Base-by-base conservation (phyloP, 2,888 invertebrate genomes). In the Parascotia fuliginaria region DNA sequence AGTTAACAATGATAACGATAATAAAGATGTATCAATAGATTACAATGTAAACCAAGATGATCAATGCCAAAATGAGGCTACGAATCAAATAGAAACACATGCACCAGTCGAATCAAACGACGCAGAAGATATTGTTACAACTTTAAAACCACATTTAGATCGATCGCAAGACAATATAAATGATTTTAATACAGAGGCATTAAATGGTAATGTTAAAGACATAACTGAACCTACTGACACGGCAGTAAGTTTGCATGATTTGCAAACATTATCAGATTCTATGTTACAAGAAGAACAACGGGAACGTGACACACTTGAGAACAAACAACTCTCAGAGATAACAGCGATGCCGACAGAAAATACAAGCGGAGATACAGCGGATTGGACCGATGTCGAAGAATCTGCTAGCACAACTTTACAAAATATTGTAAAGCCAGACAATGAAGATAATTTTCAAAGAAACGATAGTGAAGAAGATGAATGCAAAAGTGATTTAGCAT, bases 261-360 rank as follows among this genome's bases (percentile, higher is more conserved):
- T 88, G 54, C 85, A 89, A 70, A 70, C 77, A 13, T 72, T 85
- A 59, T 87, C 88, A 3, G 70, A 87, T 68, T 73, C 77, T 12
- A 68, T 87, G 60, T 66, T 88, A 44, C 46, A 59, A 24, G 22
- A 48, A 33, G 55, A 65, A 50, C 56, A 55, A 34, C 27, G 50
- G 24, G 34, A 55, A 72, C 58, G 49, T 59, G 24, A 70, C 38
- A 4, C 51, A 56, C 37, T 49, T 32, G 28, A 45, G 41, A 42
- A 46, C 22, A 38, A 39, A 12, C 46, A 43, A 37, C 22, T 3
- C 31, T 40, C 39, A 14, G 15, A 53, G 37, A 9, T 13, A 9
- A 15, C 4, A 5, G 34, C 13, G 1, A 28, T 28, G 19, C 4
- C 9, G 15, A 22, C n/a, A 19, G 28, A 33, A 14, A 19, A 15